A percentile compares a stretch with the other conserved stretches of the same genome.
Evolutionary conservation across 53 echinoderm and acorn worm species (phyloP).

Genomic region (Pentamera pediparva): DNA sequence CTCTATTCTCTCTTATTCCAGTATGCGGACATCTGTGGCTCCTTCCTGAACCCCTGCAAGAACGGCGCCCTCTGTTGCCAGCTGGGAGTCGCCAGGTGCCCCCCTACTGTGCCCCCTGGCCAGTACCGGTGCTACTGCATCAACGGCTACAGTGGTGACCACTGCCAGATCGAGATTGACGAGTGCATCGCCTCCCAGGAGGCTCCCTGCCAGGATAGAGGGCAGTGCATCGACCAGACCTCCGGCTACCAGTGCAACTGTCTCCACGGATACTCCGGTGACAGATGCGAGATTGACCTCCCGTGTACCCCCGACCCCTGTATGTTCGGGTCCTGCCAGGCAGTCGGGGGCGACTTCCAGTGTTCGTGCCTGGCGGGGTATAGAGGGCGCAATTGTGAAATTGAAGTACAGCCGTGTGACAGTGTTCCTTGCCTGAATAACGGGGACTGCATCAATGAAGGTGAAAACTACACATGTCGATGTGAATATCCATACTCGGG

Average conservation of each 20-base stretch:
- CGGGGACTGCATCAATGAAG: slow-evolving; percentile 50
- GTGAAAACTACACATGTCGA: slow-evolving; percentile 20
- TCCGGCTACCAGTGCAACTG: slow-evolving; percentile 47
- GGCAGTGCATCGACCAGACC: slow-evolving; percentile 50
- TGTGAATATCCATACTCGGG: slow-evolving; percentile 49
- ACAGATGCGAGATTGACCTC: slow-evolving; percentile 43
- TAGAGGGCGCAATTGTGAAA: slow-evolving; percentile 44
- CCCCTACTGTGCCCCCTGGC: slow-evolving; percentile 38
- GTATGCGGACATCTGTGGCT: slow-evolving; percentile 63
- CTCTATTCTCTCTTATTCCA: slow-evolving; percentile 10
- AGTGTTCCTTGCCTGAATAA: slow-evolving; percentile 66
- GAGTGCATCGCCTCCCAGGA: slow-evolving; percentile 46
- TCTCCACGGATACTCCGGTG: slow-evolving; percentile 42
- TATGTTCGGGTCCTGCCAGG: slow-evolving; percentile 49
- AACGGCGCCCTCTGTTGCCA: slow-evolving; percentile 79
- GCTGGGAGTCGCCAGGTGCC: slow-evolving; percentile 42
- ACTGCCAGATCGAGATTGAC: slow-evolving; percentile 60
- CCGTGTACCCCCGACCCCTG: slow-evolving; percentile 70
- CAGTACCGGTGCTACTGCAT: slow-evolving; percentile 58
- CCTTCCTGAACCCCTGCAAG: slow-evolving; percentile 77
- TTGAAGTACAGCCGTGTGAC: slow-evolving; percentile 49
- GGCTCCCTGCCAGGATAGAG: slow-evolving; percentile 58
- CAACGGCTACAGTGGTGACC: slow-evolving; percentile 57
- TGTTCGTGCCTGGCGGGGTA: slow-evolving; percentile 56
- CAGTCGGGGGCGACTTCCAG: slow-evolving; percentile 43